phyloP scores from a whole-genome alignment of 2,888 invertebrate species.

The Dascillus cervinus region DNA sequence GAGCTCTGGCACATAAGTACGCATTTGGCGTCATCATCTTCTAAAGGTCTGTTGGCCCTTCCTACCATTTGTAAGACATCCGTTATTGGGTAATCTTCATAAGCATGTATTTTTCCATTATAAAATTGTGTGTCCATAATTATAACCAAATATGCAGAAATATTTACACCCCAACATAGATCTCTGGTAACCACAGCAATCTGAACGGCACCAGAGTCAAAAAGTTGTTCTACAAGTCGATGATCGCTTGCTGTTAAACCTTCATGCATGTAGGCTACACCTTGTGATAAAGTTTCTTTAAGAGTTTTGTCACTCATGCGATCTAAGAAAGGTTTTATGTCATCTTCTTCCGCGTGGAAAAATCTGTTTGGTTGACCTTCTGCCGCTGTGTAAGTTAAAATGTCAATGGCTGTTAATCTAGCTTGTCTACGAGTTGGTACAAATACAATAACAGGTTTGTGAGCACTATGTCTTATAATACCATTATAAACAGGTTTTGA shows the following conservation, averaged over 20 bases:
- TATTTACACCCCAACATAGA: conserved; percentile 87
- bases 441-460: conserved; percentile 81
- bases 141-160: conserved; percentile 88
- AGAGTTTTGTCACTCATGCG: conserved; percentile 84
- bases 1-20: conserved; percentile 95
- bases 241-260: conserved; percentile 81
- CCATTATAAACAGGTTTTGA: conserved; percentile 95
- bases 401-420: conserved; percentile 89
- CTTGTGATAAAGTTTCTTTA: conserved; percentile 86
- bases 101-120: conserved; percentile 74
- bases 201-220: conserved; percentile 88
- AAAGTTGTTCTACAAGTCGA: conserved; percentile 85
- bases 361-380: conserved; percentile 82
- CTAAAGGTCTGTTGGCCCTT: conserved; percentile 84
- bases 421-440: conserved; percentile 89
- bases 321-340: conserved; percentile 83
- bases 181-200: conserved; percentile 87
- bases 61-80: conserved; percentile 98
- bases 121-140: conserved; percentile 95
- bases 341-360: conserved; percentile 78
- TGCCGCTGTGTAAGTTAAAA: conserved; percentile 88
- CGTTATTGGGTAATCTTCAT: conserved; percentile 97
- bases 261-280: conserved; percentile 96
- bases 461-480: conserved; percentile 73
- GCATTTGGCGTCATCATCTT: conserved; percentile 90